phyloP scores from a whole-genome alignment of 1,140 invertebrate species.

The Sitobion miscanthi region DNA sequence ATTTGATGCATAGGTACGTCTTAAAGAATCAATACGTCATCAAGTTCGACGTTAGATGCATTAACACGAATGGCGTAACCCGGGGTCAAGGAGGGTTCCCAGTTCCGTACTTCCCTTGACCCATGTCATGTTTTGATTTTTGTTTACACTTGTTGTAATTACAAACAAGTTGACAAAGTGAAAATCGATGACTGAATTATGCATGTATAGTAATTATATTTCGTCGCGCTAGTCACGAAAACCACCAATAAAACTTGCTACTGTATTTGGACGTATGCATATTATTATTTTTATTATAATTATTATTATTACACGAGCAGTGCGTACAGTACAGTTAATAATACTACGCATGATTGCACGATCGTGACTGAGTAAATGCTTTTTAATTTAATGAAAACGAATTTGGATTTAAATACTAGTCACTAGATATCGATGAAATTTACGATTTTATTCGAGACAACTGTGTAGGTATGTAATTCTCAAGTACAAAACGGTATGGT shows the following conservation, averaged over 20 bases:
- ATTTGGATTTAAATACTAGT: not conserved
- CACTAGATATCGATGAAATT: not conserved
- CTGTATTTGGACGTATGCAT: not conserved
- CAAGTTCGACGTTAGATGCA: not conserved
- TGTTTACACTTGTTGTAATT: slow-evolving; percentile 1
- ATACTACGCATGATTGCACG: not conserved
- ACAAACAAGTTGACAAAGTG: slow-evolving; percentile 20
- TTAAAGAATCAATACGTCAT: not conserved
- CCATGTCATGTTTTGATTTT: slow-evolving; percentile 6
- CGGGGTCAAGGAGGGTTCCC: slow-evolving; percentile 29
- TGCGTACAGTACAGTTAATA: not conserved
- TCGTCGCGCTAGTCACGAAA: not conserved
- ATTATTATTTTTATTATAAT: not conserved
- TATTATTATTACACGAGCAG: not conserved
- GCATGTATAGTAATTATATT: not conserved
- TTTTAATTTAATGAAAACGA: not conserved
- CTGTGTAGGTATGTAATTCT: not conserved
- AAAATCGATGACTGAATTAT: not conserved
- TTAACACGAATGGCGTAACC: not conserved
- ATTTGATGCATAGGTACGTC: not conserved
- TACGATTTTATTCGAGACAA: not conserved
- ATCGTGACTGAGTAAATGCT: not conserved
- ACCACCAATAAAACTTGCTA: not conserved
- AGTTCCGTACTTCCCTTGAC: slow-evolving; percentile 11
- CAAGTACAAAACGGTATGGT: not conserved